phyloP scores from a whole-genome alignment of 2,797 vertebrate species.

The Enteromius argenteus region DNA sequence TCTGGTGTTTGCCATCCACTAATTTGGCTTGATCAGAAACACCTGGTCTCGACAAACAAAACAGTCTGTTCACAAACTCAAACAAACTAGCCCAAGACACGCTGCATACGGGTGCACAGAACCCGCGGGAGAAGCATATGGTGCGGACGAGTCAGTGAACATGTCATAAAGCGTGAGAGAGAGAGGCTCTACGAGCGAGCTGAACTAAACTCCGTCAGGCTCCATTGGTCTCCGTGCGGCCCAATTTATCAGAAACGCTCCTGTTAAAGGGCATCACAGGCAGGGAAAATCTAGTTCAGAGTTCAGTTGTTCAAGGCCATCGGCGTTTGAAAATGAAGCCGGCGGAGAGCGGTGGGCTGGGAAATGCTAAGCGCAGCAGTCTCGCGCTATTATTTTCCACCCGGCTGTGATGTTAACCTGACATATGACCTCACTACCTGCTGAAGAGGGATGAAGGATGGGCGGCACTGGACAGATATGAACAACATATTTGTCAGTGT shows the following conservation, averaged over 20 bases:
- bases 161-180: conserved; percentile 26
- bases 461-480: conserved; percentile 1
- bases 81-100: conserved; percentile 38
- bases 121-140: conserved; percentile 27
- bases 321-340: conserved; percentile 40
- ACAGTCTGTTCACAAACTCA: conserved; percentile 44
- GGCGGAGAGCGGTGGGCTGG: conserved; percentile 23
- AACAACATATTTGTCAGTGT: not conserved
- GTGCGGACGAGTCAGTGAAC: conserved; percentile 26
- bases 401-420: conserved; percentile 46
- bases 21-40: conserved; percentile 55
- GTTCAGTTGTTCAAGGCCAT: conserved; percentile 53
- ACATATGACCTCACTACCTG: conserved; percentile 27
- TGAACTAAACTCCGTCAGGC: conserved; percentile 31
- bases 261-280: conserved; percentile 42
- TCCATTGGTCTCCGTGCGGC: conserved; percentile 23
- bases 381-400: conserved; percentile 52
- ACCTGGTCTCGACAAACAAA: conserved; percentile 56
- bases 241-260: conserved; percentile 49
- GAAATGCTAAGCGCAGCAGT: conserved; percentile 56
- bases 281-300: conserved; percentile 36
- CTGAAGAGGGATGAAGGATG: not conserved
- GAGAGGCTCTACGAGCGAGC: not conserved
- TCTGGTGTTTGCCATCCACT: conserved; percentile 30
- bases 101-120: not conserved